Conservation (phyloP, 2,797 vertebrate species). For the Microhierax caerulescens region DNA sequence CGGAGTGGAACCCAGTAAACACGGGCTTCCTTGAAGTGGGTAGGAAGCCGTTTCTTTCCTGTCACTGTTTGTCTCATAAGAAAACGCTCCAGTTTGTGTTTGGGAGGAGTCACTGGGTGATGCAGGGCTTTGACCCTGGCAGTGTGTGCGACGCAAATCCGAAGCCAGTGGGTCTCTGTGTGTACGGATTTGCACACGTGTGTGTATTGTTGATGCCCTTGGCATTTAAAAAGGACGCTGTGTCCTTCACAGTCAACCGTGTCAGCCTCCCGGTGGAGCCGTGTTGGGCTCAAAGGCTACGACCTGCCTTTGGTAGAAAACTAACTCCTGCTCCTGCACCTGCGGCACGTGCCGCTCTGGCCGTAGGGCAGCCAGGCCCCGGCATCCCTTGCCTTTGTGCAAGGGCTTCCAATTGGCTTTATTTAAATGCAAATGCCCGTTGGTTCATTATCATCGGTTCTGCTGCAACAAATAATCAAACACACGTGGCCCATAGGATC, state of each 20-base stretch:
- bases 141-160: rapidly evolving
- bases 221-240: not conserved
- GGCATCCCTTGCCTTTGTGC: not conserved
- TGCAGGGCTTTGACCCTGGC: not conserved
- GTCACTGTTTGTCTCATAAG: rapidly evolving
- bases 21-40: not conserved
- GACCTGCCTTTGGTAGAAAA: not conserved
- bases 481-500: not conserved
- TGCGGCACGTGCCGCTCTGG: not conserved
- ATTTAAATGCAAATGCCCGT: slow-evolving; percentile 8
- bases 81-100: not conserved
- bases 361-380: not conserved
- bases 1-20: not conserved
- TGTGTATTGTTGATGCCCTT: rapidly evolving
- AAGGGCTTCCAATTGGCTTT: not conserved
- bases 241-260: rapidly evolving
- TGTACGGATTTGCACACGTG: rapidly evolving
- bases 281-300: not conserved
- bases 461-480: not conserved
- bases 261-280: not conserved
- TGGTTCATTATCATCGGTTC: not conserved
- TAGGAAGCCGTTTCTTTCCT: not conserved
- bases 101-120: not conserved
- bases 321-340: not conserved
- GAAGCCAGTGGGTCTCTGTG: not conserved